A percentile compares a stretch with the other conserved stretches of the same genome.
These are phyloP conservation scores for Pogonomyrmex barbatus DNA, from an alignment of 1,140 invertebrate genomes.

Conservation along the genomic window DNA sequence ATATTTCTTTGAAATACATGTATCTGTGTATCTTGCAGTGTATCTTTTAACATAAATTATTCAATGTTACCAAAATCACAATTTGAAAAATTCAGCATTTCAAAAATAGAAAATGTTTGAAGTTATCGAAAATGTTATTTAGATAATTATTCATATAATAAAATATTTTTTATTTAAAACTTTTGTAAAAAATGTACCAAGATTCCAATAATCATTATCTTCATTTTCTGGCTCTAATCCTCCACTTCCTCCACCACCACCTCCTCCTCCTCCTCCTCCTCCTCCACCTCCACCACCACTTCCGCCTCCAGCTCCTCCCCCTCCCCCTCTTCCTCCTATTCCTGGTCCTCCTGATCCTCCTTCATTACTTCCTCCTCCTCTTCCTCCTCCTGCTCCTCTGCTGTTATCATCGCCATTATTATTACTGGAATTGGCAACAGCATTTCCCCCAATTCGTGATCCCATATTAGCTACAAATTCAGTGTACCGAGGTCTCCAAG, in stretches of 20 bases:
- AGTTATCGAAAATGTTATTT: neutral
- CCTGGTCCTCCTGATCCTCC: neutral
- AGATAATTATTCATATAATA: neutral
- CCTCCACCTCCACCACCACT: neutral
- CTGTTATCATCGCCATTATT: neutral
- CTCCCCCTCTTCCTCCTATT: constrained; percentile 31
- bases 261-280: neutral
- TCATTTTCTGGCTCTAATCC: constrained; percentile 70
- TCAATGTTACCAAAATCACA: neutral
- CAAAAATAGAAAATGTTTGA: constrained; percentile 9
- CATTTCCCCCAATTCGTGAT: neutral
- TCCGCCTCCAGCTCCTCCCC: neutral
- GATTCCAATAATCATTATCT: constrained; percentile 76
- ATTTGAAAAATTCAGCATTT: neutral
- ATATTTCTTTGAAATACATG: neutral
- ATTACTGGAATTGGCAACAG: neutral
- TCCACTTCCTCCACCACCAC: constrained; percentile 40
- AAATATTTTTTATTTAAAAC: neutral
- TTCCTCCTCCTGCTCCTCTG: neutral
- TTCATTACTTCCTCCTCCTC: too few species aligned
- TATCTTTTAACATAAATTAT: neutral
- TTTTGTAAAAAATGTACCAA: constrained; percentile 51
- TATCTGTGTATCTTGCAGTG: neutral
- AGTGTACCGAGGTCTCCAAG: constrained; percentile 29
- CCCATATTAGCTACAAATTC: constrained; percentile 28